phyloP scores from a whole-genome alignment of 1,140 invertebrate genomes.

The Thaumatotibia leucotreta region DNA sequence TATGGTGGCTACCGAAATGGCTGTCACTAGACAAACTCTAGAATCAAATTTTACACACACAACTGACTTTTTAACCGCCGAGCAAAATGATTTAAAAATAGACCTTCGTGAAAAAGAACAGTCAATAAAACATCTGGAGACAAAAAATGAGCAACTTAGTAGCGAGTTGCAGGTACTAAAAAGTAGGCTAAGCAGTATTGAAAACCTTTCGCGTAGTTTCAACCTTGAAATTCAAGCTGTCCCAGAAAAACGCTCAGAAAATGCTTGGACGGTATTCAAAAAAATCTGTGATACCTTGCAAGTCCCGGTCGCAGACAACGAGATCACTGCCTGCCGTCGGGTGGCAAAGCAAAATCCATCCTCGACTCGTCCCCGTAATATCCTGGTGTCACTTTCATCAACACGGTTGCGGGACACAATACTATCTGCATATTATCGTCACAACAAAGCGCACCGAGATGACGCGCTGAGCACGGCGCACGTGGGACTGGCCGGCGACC shows the following conservation, averaged over 20 bases:
- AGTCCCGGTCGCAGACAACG: not conserved
- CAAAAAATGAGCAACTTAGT: not conserved
- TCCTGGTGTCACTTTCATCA: constrained; percentile 1
- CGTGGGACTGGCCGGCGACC: not conserved
- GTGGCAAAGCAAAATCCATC: constrained; percentile 1
- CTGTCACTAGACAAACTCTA: not conserved
- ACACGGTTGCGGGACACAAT: not conserved
- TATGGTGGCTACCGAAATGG: no score
- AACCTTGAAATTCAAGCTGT: constrained; percentile 8
- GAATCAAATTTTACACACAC: not conserved
- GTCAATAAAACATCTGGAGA: not conserved
- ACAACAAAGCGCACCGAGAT: not conserved
- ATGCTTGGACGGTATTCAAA: not conserved
- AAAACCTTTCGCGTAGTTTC: no score
- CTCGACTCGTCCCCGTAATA: not conserved
- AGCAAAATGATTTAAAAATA: not conserved
- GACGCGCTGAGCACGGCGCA: not conserved
- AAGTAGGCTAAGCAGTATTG: not conserved
- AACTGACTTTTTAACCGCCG: not conserved
- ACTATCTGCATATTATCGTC: not conserved
- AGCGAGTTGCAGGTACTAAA: not conserved
- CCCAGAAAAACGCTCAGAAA: not conserved
- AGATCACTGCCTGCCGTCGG: constrained; percentile 1
- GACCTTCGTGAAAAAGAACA: not conserved
- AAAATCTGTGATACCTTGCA: not conserved